Base-by-base conservation (phyloP, 1,140 invertebrate genomes). In the Euschistus heros region DNA sequence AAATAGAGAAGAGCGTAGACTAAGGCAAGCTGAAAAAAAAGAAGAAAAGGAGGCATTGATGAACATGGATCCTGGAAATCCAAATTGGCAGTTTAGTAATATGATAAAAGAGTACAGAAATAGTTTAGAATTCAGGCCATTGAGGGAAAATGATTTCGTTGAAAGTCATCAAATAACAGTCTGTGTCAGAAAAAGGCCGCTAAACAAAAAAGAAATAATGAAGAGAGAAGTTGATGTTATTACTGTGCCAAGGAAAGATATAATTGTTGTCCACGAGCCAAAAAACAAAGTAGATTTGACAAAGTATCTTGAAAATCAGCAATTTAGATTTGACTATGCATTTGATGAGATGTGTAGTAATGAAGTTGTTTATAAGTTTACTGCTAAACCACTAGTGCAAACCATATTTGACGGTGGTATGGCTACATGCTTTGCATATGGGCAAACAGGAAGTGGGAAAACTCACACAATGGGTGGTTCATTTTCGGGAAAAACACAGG, bases 131-230 rank as follows among this genome's bases (percentile, higher is more conserved):
- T 97, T 94, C 75, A 81, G 86, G 69, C 94, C 95, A 4, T 78
- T 99, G 37, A 82, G 84, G 30, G 89, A 92, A 66, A 84, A 82
- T 20, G 96, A 98, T 76, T 72, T 82, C 0, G 88, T 97, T 15
- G 88, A 95, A 68, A 92, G 96, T 78, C 94, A 97, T 77, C 94
- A 98, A 79, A 99, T 99, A 71, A 95, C 92, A 27, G 97, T 99
- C 2, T 98, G 96, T 77, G 94, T 99, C 1, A 78, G 97, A 70
- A 99, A 98, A 77, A 81, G 97, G 65, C 97, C 97, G 44, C 77
- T 99, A 24, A 98, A 96, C 74, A 94, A 92, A 73, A 97, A 95
- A 66, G 66, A 96, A 77, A n/a, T 81, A 0, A 75, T 74, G 55
- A 84, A 86, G 64, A 93, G 92, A 74, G 95, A 98, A 79, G 87